Evolutionary conservation across 2,797 vertebrate genomes (phyloP), one percentile per base, ranked within the genome.

Genomic region (Rhynchotus rufescens): DNA sequence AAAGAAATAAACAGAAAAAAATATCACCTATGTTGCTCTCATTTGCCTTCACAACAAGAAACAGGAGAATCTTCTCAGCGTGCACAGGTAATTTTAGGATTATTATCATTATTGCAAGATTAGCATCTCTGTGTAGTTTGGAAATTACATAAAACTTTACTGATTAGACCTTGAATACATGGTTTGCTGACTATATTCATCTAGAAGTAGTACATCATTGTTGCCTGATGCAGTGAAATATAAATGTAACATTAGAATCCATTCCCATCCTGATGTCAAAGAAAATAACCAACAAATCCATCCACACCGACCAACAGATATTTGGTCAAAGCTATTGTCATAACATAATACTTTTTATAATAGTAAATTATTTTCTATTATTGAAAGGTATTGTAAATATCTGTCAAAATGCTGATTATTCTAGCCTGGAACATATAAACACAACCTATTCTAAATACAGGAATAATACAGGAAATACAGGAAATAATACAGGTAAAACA

Each of bases 1-100:
- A 95, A 95, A 96, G 91, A 94, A 96, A 95, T 86, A 86, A 44
- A 52, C 14, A 80, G 77, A 32, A 67, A 66, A 92, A 45, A 80
- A 28, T 15, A 85, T 34, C 44, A 84, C 71, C 78, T 59, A 5
- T 49, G 61, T 65, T 54, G 22, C 36, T 83, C n/a, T 80, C 7
- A 51, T 36, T 87, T 49, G 74, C 47, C 81, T 93, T 69, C 78
- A 36, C 26, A 74, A 72, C 65, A 83, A 44, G 17, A 52, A 80
- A 36, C 15, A 52, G 60, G 23, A 25, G 51, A 47, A 52, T 8
- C n/a, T 28, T 25, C 60, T 81, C 52, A 28, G 8, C 14, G 8
- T 38, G 49, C 59, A 74, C 49, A 45, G 12, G 34, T 12, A 20
- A 44, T 62, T 15, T 71, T 36, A n/a, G 32, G 34, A 44, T 44